Percentiles rank a stretch among this genome's conserved stretches.
These are phyloP conservation scores for Bombycilla garrulus DNA, from an alignment of 2,113 vertebrate genomes.

Conservation along the genomic window DNA sequence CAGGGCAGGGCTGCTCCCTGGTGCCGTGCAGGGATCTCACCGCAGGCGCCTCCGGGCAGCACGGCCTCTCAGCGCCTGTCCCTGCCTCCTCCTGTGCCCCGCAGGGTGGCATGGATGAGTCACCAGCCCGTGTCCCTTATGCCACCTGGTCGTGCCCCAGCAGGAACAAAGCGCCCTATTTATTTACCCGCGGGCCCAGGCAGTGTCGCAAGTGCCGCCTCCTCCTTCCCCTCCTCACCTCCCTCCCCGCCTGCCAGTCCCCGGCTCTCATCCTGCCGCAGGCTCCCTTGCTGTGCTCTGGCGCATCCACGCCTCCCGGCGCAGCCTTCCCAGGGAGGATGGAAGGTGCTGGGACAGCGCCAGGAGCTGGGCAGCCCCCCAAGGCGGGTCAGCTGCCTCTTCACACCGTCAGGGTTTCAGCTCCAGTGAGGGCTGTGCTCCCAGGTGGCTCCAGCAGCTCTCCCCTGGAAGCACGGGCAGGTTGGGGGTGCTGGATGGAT, in stretches of 20 bases:
- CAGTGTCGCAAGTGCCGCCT: background rate
- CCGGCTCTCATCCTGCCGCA: accelerated
- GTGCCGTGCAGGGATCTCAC: accelerated
- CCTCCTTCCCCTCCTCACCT: background rate
- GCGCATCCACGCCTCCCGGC: accelerated
- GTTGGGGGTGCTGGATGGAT: background rate
- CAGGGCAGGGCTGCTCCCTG: background rate
- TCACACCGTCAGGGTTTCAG: background rate
- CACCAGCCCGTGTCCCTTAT: background rate
- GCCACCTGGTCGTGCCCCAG: background rate
- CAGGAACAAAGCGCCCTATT: background rate
- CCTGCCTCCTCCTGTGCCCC: background rate
- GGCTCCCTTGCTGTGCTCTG: background rate
- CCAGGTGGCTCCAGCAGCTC: background rate
- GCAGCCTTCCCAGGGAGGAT: background rate
- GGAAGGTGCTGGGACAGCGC: background rate
- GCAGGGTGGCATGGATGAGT: accelerated
- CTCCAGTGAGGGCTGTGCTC: background rate
- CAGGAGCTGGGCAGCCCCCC: background rate
- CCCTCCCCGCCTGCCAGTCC: background rate
- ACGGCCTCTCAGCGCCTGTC: accelerated
- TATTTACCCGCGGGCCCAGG: background rate
- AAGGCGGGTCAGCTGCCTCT: background rate
- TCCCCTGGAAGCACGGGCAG: accelerated
- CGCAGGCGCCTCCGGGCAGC: background rate